Evolutionary conservation across 1,140 invertebrate species (phyloP).

Genomic region (Bilobella aurantiaca): DNA sequence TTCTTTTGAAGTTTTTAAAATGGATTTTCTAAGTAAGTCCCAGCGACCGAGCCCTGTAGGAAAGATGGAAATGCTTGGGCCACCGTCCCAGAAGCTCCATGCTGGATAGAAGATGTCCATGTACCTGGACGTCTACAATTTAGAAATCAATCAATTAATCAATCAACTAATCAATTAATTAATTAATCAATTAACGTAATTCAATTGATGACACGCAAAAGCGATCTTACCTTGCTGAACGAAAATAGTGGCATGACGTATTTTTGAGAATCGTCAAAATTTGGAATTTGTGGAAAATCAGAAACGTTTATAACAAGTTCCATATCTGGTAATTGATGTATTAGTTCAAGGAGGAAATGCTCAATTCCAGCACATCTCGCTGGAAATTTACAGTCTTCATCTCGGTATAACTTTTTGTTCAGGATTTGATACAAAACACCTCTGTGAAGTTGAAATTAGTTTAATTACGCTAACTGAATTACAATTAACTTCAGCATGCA

Average conservation of each 20-base stretch:
- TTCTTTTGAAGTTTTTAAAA: constrained; percentile 53
- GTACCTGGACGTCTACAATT: constrained; percentile 57
- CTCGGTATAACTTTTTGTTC: constrained; percentile 64
- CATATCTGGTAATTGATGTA: constrained; percentile 55
- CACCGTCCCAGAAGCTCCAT: constrained; percentile 73
- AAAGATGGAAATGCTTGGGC: constrained; percentile 85
- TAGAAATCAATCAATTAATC: constrained; percentile 13
- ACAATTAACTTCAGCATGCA: background rate
- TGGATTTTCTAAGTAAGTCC: constrained; percentile 66
- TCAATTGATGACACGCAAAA: no score
- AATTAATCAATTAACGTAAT: no score
- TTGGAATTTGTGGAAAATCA: constrained; percentile 80
- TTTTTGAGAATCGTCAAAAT: constrained; percentile 43
- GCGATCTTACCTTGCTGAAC: constrained; percentile 70
- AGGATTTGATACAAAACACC: constrained; percentile 80
- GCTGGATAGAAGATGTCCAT: constrained; percentile 92
- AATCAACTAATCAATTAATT: constrained; percentile 21
- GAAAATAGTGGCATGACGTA: constrained; percentile 67
- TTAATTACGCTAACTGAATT: background rate
- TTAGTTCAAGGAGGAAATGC: constrained; percentile 60
- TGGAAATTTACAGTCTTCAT: constrained; percentile 80
- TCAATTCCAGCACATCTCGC: constrained; percentile 81
- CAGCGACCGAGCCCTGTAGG: constrained; percentile 85
- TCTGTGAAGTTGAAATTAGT: no score
- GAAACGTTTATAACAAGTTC: constrained; percentile 81